phyloP scores from a whole-genome alignment of 92 coral and sea anemone genomes.

The Porites lobata region DNA sequence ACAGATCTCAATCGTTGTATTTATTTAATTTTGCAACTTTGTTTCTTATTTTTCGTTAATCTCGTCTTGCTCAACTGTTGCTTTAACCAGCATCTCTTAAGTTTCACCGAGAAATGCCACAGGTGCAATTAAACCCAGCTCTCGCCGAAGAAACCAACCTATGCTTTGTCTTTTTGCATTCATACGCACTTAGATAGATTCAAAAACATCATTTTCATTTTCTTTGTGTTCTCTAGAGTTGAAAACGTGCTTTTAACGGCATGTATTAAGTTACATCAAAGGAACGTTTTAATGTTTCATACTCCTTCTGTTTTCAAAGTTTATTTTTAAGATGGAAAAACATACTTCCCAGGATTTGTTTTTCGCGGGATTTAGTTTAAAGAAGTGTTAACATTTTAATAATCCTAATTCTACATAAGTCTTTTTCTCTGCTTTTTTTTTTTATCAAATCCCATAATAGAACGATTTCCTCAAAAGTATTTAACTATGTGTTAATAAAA shows the following conservation, averaged over 20 bases:
- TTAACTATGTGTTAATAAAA: constrained; percentile 19
- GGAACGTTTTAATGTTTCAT: constrained; percentile 35
- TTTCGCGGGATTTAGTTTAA: constrained; percentile 27
- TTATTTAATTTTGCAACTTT: constrained; percentile 15
- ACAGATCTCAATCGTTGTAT: not conserved
- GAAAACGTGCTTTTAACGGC: constrained; percentile 56
- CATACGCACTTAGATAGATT: constrained; percentile 11
- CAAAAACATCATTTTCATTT: constrained; percentile 35
- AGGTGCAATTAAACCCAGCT: constrained; percentile 19
- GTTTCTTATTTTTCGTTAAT: not conserved
- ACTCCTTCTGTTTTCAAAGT: constrained; percentile 23
- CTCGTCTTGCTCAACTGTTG: not conserved
- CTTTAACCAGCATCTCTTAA: constrained; percentile 11
- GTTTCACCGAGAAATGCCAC: constrained; percentile 19
- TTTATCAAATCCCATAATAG: constrained; percentile 17
- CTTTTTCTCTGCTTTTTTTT: not conserved
- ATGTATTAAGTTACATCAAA: constrained; percentile 48
- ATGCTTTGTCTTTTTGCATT: constrained; percentile 36
- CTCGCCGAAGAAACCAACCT: constrained; percentile 5
- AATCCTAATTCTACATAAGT: constrained; percentile 17
- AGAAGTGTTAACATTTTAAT: constrained; percentile 44
- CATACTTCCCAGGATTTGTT: constrained; percentile 34
- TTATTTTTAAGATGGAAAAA: constrained; percentile 42
- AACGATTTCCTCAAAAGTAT: constrained; percentile 30
- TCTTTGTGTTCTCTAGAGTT: constrained; percentile 52